A percentile compares a stretch with the other conserved stretches of the same genome.
Conservation (phyloP, 2,888 invertebrate genomes). For the Chrysolina haemoptera region DNA sequence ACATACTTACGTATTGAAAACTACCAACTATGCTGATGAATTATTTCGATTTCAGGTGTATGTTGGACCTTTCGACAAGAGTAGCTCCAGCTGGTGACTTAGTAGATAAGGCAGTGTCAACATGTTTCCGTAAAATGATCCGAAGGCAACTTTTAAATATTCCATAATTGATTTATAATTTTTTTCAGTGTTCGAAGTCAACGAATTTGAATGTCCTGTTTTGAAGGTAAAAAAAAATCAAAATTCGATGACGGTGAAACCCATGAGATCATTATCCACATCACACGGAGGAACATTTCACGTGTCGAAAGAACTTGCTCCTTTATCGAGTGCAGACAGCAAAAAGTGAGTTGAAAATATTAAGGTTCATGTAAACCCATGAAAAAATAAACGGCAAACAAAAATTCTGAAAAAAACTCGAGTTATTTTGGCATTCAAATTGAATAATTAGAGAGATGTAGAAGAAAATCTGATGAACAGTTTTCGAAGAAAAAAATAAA, state of each 20-base stretch:
- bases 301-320: conserved; percentile 54
- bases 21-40: background rate
- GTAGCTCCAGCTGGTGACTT: background rate
- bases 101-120: conserved; percentile 34
- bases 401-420: too few species aligned
- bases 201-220: conserved; percentile 32
- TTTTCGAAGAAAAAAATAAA: too few species aligned
- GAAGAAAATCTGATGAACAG: too few species aligned
- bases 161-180: background rate
- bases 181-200: conserved; percentile 31
- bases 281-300: conserved; percentile 60
- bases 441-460: too few species aligned
- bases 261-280: background rate
- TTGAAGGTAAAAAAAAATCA: background rate
- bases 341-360: conserved; percentile 2
- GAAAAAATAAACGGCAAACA: background rate
- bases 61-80: background rate
- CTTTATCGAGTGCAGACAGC: conserved; percentile 48
- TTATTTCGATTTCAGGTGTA: conserved; percentile 6
- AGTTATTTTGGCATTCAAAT: too few species aligned
- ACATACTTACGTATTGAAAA: too few species aligned
- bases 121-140: conserved; percentile 31
- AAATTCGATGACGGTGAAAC: conserved; percentile 1
- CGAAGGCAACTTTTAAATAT: background rate
- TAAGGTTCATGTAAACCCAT: background rate